A percentile compares a stretch with the other conserved stretches of the same genome.
These are phyloP conservation scores for Exephanes ischioxanthus DNA, from an alignment of 2,888 invertebrate species.

Conservation along the genomic window DNA sequence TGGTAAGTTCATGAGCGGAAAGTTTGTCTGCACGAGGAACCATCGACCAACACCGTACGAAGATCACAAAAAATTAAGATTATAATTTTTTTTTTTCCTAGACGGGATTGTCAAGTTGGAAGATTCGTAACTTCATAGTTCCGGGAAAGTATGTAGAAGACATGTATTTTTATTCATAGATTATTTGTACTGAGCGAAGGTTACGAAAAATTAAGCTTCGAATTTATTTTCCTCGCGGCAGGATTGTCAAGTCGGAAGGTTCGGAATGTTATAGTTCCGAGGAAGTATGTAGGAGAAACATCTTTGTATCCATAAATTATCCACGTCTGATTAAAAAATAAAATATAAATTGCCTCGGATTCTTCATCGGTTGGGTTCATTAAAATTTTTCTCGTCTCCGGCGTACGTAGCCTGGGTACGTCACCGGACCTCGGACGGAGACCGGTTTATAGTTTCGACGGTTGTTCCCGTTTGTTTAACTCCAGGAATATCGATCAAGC, in stretches of 20 bases:
- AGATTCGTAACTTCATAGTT: no score
- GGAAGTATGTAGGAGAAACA: no score
- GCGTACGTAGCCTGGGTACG: slow-evolving; percentile 9
- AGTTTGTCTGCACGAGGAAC: neutral
- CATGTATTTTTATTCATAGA: no score
- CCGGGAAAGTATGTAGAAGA: no score
- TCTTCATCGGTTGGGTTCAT: neutral
- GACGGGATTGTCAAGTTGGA: no score
- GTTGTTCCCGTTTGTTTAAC: slow-evolving; percentile 50
- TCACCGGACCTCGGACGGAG: slow-evolving; percentile 32
- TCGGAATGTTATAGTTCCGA: no score
- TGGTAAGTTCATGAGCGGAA: neutral
- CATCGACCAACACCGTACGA: neutral
- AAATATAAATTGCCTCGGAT: neutral
- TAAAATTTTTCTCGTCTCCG: neutral
- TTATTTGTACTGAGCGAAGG: neutral
- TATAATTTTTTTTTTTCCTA: no score
- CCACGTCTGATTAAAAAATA: no score
- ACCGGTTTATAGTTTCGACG: slow-evolving; percentile 59
- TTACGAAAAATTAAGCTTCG: no score
- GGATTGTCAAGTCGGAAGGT: no score
- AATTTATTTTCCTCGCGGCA: no score
- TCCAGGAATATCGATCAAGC: slow-evolving; percentile 58
- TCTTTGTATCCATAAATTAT: neutral
- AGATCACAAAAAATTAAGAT: no score